Evolutionary conservation across 1,140 invertebrate species (phyloP).

Genomic region (Cyclargus thomasi): DNA sequence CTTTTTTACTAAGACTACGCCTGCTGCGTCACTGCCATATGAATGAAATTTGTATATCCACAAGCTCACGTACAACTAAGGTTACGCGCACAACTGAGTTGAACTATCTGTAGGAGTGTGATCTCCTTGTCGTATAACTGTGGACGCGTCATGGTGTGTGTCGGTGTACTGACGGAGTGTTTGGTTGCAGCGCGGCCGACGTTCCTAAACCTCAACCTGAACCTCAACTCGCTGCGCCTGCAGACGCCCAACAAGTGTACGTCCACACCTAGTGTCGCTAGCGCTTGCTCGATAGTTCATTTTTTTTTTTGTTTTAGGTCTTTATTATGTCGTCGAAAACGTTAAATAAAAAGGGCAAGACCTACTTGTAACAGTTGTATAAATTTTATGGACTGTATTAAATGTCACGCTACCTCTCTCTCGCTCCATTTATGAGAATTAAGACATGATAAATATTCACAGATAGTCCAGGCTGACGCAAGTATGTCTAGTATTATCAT

Average conservation of each 20-base stretch:
- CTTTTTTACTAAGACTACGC: no score
- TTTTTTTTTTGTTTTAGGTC: conserved; percentile 32
- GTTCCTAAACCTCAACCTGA: conserved; percentile 96
- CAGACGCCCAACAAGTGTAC: conserved; percentile 89
- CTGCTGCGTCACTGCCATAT: no score
- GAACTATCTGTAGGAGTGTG: no score
- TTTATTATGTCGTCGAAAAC: background rate
- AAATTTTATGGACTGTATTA: background rate
- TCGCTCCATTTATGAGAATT: no score
- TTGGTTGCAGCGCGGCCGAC: conserved; percentile 95
- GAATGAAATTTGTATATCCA: no score
- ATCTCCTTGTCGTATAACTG: background rate
- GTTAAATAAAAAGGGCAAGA: no score
- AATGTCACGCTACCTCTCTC: no score
- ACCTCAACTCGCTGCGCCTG: conserved; percentile 91
- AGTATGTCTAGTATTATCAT: no score
- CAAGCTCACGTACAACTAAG: no score
- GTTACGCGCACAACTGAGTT: no score
- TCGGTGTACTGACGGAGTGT: conserved; percentile 21
- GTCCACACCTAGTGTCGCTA: conserved; percentile 69
- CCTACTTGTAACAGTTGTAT: background rate
- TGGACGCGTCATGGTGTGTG: background rate
- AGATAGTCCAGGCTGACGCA: no score
- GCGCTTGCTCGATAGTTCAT: conserved; percentile 38
- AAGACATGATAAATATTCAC: no score